A percentile compares a stretch with the other conserved stretches of the same genome.
phyloP scores from a whole-genome alignment of 2,113 vertebrate species.

The Onychostruthus taczanowskii region DNA sequence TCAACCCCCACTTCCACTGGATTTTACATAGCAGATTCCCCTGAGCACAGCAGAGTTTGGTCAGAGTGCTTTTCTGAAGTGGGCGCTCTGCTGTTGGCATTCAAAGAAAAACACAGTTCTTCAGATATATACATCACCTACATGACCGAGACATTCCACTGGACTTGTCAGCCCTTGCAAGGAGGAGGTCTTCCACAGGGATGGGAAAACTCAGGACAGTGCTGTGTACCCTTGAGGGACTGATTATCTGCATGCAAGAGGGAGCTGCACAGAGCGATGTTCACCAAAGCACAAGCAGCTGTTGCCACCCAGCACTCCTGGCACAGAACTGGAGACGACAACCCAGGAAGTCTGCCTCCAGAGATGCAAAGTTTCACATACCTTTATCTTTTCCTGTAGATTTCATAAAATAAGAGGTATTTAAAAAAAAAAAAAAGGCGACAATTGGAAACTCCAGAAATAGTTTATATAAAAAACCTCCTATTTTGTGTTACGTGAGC shows the following conservation, averaged over 20 bases:
- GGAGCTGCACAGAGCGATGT: neutral
- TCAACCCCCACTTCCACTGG: neutral
- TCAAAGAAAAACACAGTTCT: neutral
- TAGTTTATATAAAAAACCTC: neutral
- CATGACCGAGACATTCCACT: neutral
- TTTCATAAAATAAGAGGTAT: conserved; percentile 1
- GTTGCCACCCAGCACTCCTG: neutral
- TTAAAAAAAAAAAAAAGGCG: neutral
- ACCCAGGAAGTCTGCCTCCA: neutral
- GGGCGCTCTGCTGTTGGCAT: neutral
- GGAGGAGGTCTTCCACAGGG: neutral
- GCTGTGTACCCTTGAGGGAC: neutral
- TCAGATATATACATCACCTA: neutral
- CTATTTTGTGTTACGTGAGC: neutral
- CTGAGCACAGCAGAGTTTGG: neutral
- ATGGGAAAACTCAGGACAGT: neutral
- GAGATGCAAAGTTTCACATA: neutral
- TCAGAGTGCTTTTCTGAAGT: neutral
- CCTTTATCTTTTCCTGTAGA: conserved; percentile 6
- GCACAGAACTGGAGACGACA: neutral
- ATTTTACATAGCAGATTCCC: neutral
- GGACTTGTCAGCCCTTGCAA: neutral
- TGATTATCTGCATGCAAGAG: neutral
- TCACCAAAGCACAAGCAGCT: neutral
- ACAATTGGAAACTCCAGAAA: conserved; percentile 17